Evolutionary conservation across 1,140 invertebrate genomes (phyloP).

Genomic region (Aricia agestis): DNA sequence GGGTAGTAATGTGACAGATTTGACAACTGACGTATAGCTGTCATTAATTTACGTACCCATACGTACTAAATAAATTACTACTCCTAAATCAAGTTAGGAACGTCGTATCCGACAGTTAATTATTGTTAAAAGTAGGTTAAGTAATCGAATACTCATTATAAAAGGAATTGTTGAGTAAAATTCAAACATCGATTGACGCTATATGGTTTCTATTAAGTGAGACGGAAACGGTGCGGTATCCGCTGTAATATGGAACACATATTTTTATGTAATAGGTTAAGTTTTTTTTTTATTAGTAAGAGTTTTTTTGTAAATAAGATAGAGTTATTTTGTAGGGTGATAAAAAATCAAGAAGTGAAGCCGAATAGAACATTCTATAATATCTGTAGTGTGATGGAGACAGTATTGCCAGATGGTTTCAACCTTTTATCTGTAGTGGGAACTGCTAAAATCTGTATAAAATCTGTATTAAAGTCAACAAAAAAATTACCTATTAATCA

Average conservation of each 20-base stretch:
- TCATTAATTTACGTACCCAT: slow-evolving; percentile 65
- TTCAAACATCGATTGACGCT: not conserved
- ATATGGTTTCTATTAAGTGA: slow-evolving; percentile 12
- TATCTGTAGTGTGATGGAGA: too few species aligned
- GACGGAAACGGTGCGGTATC: slow-evolving; percentile 7
- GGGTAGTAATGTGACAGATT: slow-evolving; percentile 62
- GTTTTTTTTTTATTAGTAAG: not conserved
- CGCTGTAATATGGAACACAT: slow-evolving; percentile 4
- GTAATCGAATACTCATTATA: slow-evolving; percentile 26
- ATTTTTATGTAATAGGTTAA: slow-evolving; percentile 9
- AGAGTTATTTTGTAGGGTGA: too few species aligned
- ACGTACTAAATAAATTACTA: slow-evolving; percentile 34
- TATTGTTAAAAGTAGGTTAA: slow-evolving; percentile 24
- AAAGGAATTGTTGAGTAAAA: slow-evolving; percentile 27
- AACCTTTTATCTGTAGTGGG: too few species aligned
- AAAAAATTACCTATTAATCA: too few species aligned
- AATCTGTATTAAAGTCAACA: too few species aligned
- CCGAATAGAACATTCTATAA: too few species aligned
- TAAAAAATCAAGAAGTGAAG: too few species aligned
- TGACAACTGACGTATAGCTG: slow-evolving; percentile 68
- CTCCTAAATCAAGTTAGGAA: slow-evolving; percentile 6
- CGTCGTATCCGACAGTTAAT: not conserved
- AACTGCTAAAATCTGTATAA: too few species aligned
- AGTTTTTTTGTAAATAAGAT: too few species aligned
- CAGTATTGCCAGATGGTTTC: too few species aligned